These are phyloP conservation scores for Drosophila ercepeae DNA, from an alignment of 1,140 invertebrate species.

Conservation along the genomic window DNA sequence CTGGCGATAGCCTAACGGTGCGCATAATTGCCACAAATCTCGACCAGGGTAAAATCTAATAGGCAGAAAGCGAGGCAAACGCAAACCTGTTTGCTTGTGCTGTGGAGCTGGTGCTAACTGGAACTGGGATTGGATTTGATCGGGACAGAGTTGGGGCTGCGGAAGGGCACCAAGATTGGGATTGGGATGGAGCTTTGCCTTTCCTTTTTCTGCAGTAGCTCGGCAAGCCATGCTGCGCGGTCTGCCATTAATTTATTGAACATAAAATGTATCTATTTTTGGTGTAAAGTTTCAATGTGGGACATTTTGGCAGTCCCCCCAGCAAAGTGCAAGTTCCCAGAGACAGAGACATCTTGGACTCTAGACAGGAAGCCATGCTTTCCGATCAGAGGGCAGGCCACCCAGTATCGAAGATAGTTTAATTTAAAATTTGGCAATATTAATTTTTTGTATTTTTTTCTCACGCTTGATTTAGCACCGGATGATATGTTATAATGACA, in stretches of 20 bases:
- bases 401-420: neutral
- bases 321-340: neutral
- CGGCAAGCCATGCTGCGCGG: neutral
- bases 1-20: conserved; percentile 63
- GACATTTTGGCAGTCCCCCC: conserved; percentile 29
- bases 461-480: conserved; percentile 77
- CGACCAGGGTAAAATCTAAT: conserved; percentile 59
- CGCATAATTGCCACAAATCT: conserved; percentile 78
- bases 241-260: conserved; percentile 62
- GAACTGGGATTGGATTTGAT: conserved; percentile 23
- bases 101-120: conserved; percentile 2
- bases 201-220: conserved; percentile 58
- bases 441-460: conserved; percentile 65
- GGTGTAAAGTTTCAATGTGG: conserved; percentile 43
- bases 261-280: conserved; percentile 62
- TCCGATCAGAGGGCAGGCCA: neutral
- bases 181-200: conserved; percentile 48
- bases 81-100: conserved; percentile 45
- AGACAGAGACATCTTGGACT: too few relatives aligned
- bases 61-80: conserved; percentile 13
- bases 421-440: conserved; percentile 33
- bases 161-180: conserved; percentile 6
- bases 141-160: conserved; percentile 10
- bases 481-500: conserved; percentile 80
- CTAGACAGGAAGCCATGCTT: neutral